Conservation (phyloP, 2,113 vertebrate genomes). For the Phylloscopus whistleri region DNA sequence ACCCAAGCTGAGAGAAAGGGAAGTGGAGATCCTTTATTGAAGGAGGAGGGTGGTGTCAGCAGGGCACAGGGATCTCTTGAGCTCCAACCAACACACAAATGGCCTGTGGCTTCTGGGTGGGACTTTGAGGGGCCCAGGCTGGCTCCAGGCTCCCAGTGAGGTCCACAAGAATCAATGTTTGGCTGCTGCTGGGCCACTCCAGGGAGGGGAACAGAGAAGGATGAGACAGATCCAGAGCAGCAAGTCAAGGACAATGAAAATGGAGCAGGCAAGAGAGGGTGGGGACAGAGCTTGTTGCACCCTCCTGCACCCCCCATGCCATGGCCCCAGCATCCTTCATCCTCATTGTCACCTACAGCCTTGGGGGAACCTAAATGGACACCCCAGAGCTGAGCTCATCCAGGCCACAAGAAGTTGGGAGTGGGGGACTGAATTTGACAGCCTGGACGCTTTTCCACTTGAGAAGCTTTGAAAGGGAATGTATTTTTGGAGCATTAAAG, state of each 20-base stretch:
- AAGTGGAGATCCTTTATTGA: not conserved
- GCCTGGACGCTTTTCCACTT: not conserved
- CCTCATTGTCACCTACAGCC: not conserved
- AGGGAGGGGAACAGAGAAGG: not conserved
- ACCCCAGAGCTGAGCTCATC: not conserved
- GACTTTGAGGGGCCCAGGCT: fast-evolving
- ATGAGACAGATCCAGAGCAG: not conserved
- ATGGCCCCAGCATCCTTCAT: not conserved
- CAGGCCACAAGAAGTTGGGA: not conserved
- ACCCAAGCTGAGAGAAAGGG: not conserved
- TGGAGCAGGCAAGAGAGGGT: not conserved
- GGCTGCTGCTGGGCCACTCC: not conserved
- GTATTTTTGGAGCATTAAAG: constrained; percentile 58
- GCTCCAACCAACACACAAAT: not conserved
- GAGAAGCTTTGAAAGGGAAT: constrained; percentile 43
- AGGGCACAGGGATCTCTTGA: not conserved
- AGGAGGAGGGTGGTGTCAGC: not conserved
- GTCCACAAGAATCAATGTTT: not conserved
- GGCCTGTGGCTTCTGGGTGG: not conserved
- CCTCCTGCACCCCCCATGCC: not conserved
- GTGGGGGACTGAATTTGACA: not conserved
- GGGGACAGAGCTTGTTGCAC: not conserved
- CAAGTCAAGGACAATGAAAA: not conserved
- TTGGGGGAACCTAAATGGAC: not conserved
- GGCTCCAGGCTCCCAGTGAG: not conserved